Evolutionary conservation across 1,140 invertebrate species (phyloP), one percentile per base, ranked within the genome.

Genomic region (Uloborus diversus): DNA sequence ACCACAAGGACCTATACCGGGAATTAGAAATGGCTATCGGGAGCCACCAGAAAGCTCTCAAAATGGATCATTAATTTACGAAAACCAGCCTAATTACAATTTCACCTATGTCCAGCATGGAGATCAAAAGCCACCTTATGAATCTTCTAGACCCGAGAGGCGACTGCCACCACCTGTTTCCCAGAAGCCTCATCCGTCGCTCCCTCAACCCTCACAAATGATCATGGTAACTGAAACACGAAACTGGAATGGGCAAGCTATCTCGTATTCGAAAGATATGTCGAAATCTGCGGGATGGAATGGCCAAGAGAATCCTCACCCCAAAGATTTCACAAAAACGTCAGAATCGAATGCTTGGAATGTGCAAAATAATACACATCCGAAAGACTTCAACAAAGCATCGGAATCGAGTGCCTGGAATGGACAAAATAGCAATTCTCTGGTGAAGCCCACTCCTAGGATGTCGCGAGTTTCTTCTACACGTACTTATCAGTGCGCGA

Each of bases 191-290:
- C 35, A 28, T 2, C 56, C 59, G 9, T 14, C 35, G 2, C 33
- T 75, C 4, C 61, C 61, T 13, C 73, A 76, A 30, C 73, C 73
- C 4, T 56, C 73, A n/a, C 61, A 76, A 56, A 76, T 76, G 73
- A n/a, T 64, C 17, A 32, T 75, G 70, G 37, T 75, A 4, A 53
- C 61, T 1, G 73, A 76, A 37, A 76, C 42, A 4, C n/a, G 61
- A 1, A 61, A 49, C 17, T 65, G 73, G 73, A 65, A 64, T 2
- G 37, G 59, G 0, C 42, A 62, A 13, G 35, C 23, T 3, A 76
- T 9, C 56, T 64, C 35, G 11, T 76, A 76, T 20, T 2, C 47
- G 1, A 76, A 76, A 20, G 73, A 76, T 28, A 47, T 76, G 1
- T n/a, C 61, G 1, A 61, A 76, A 37, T 65, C 42, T 11, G 11